Evolutionary conservation across 53 echinoderm and acorn worm species (phyloP), one percentile per base, ranked within the genome.

Genomic region (Hippasteria phrygiana): DNA sequence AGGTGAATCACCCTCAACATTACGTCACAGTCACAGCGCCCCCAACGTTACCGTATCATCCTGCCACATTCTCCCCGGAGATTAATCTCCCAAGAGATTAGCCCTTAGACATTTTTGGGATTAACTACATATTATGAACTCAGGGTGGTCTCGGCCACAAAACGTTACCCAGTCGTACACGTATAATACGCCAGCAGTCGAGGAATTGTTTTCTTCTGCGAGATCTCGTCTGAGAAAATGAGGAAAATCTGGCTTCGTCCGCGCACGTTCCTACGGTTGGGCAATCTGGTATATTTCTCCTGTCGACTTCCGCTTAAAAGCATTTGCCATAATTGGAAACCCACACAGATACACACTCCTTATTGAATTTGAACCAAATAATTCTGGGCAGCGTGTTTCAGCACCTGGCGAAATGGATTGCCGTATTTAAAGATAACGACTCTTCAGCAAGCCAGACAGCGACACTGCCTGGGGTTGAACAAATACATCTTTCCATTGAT

Each of bases 231-330:
- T 20, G 46, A 2, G 55, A 55, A n/a, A 17, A 2, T 16, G 17
- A 10, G 18, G 55, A 7, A 59, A 59, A 59, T 26, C 26, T 59
- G 59, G 17, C 59, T 14, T 24, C 69, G 69, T 7, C 36, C 36
- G 12, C 34, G 69, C 34, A 35, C 13, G 69, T 37, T 4, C 9
- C 16, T 22, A 13, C n/a, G n/a, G 17, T 43, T 10, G 14, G 81
- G 81, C 65, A 65, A 81, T 81, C 59, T 81, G 81, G 81, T 65
- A 17, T 81, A 42, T 56, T 45, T 81, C 81, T 63, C 16, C 42
- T 65, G 41, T 64, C 81, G 45, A 43, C 24, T 81, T 17, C 26
- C 81, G 7, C 20, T 81, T 65, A 63, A 80, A 64, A 81, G 43
- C 65, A 42, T 72, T 72, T 72, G 26, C 41, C 31, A 28, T 81